Conservation (phyloP, 2,113 vertebrate genomes). For the Oceanodroma tethys region DNA sequence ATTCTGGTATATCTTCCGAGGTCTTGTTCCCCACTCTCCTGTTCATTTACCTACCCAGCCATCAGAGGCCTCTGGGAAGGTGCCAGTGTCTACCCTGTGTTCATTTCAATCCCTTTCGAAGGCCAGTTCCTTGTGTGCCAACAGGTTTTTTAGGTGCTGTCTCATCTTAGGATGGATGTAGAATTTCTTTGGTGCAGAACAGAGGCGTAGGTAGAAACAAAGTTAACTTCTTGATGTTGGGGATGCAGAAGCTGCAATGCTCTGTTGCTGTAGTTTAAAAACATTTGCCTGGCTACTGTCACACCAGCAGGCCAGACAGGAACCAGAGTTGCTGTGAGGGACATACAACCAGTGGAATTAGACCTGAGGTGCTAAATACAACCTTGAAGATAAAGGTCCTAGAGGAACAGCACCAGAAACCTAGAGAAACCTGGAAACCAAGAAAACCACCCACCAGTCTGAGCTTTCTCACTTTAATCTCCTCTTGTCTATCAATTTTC, state of each 20-base stretch:
- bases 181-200: not conserved
- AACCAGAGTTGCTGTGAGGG: not conserved
- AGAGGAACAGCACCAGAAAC: not conserved
- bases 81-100: not conserved
- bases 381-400: not conserved
- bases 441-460: not conserved
- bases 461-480: not conserved
- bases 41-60: not conserved
- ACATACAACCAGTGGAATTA: not conserved
- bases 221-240: not conserved
- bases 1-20: not conserved
- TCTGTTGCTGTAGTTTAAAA: not conserved
- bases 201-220: not conserved
- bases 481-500: not conserved
- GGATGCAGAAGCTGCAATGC: not conserved
- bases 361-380: not conserved
- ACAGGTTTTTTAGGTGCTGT: not conserved
- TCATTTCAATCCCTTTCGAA: fast-evolving
- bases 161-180: not conserved
- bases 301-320: not conserved
- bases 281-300: not conserved
- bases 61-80: not conserved
- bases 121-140: not conserved
- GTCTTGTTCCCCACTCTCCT: not conserved
- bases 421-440: not conserved